A percentile compares a stretch with the other conserved stretches of the same genome.
Conservation (phyloP, 2,113 vertebrate genomes). For the Chionodraco myersi region DNA sequence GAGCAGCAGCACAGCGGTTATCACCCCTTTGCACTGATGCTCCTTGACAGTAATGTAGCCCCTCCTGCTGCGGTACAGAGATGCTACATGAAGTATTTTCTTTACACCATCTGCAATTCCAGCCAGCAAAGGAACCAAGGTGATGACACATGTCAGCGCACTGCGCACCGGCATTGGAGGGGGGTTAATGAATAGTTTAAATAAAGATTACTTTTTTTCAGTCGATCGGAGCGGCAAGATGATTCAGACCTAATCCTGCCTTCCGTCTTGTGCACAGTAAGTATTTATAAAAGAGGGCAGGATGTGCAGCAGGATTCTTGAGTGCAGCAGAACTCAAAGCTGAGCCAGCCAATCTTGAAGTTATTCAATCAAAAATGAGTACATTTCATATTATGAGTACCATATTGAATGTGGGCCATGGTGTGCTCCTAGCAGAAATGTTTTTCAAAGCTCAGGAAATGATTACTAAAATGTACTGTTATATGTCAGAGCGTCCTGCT, state of each 20-base stretch:
- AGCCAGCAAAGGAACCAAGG: constrained; percentile 44
- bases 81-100: constrained; percentile 62
- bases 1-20: constrained; percentile 39
- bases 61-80: constrained; percentile 58
- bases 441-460: constrained; percentile 59
- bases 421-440: constrained; percentile 61
- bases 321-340: constrained; percentile 61
- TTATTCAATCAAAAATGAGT: constrained; percentile 79
- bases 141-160: constrained; percentile 63
- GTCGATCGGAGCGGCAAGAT: constrained; percentile 30
- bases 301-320: constrained; percentile 51
- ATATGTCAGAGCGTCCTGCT: constrained; percentile 56
- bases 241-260: constrained; percentile 50
- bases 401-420: constrained; percentile 63
- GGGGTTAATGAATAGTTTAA: constrained; percentile 73
- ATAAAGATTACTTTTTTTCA: constrained; percentile 54
- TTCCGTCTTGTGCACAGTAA: constrained; percentile 32
- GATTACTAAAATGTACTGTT: constrained; percentile 58
- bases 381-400: constrained; percentile 65
- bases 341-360: constrained; percentile 68
- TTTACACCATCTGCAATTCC: constrained; percentile 61
- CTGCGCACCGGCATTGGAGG: constrained; percentile 12
- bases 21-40: constrained; percentile 60
- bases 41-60: constrained; percentile 69
- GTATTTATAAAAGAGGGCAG: constrained; percentile 67